Base-by-base conservation (phyloP, 1,140 invertebrate species). In the Trichogramma pretiosum region DNA sequence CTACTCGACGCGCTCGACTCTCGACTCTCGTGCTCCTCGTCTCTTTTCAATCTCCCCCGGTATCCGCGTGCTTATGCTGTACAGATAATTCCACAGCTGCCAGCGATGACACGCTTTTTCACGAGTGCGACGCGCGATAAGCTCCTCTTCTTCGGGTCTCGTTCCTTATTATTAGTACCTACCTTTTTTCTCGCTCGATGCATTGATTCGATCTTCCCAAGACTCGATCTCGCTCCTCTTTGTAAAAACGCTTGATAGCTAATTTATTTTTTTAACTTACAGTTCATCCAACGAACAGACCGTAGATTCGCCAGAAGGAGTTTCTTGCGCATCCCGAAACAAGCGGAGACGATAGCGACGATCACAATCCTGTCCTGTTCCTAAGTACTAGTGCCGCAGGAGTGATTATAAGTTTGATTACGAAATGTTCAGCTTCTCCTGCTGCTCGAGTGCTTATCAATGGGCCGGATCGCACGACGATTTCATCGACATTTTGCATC, bases 351-450 rank as follows among this genome's bases (percentile, higher is more conserved):
- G n/a, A n/a, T n/a, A n/a, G n/a, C 16, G 32, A 26, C 24, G 32
- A 36, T 44, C 58, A n/a, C n/a, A 63, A 74, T 67, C 73, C 71
- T 74, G 69, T 75, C 79, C 79, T 83, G 82, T 85, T 85, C 76
- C 81, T 86, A 86, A 86, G 83, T 86, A 86, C 83, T 86, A 84
- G 83, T 85, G 83, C 83, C 83, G 83, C 83, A 86, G 83, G 83
- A 86, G 83, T 82, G 74, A 75, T 67, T 68, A 67, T 71, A 64
- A 57, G 51, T 59, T 65, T 66, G 58, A 65, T 34, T 28, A n/a
- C n/a, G n/a, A 50, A 45, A 60, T 75, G 78, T 74, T 62, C 59
- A 64, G 59, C 73, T 76, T 81, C 83, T 86, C 83, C 83, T 86
- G 83, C 82, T 84, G 83, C 83, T 83, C 81, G 82, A 84, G 83